phyloP scores from a whole-genome alignment of 2,888 invertebrate species.

The Tipula lateralis region DNA sequence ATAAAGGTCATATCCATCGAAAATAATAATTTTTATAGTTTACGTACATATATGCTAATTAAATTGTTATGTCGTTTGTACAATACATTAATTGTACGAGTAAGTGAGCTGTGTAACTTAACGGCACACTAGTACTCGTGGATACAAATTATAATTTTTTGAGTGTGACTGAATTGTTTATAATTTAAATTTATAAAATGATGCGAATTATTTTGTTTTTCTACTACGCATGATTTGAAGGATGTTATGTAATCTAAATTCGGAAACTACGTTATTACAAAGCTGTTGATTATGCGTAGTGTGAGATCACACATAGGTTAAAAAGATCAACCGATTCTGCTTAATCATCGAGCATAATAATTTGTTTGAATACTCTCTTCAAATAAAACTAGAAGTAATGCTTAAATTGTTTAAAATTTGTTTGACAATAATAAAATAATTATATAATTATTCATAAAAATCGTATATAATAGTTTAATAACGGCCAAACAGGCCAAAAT shows the following conservation, averaged over 20 bases:
- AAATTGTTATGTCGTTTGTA: neutral
- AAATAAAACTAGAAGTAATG: too few relatives aligned
- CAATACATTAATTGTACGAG: neutral
- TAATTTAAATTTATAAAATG: neutral
- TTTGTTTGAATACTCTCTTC: neutral
- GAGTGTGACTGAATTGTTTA: neutral
- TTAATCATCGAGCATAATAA: neutral
- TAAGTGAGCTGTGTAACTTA: neutral
- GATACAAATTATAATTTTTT: neutral
- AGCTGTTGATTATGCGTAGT: neutral
- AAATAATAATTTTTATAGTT: neutral
- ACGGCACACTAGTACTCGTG: neutral
- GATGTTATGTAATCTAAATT: neutral
- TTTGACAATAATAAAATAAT: too few relatives aligned
- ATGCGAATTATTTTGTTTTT: neutral
- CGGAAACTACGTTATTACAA: neutral
- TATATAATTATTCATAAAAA: too few relatives aligned
- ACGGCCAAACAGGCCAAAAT: too few relatives aligned
- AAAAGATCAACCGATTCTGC: neutral
- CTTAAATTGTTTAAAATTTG: too few relatives aligned
- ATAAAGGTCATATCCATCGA: neutral
- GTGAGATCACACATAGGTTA: neutral
- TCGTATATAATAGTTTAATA: too few relatives aligned
- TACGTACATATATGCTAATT: conserved; percentile 3
- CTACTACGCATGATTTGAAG: neutral